phyloP scores from a whole-genome alignment of 2,888 invertebrate species.

The Apodemia duryi region DNA sequence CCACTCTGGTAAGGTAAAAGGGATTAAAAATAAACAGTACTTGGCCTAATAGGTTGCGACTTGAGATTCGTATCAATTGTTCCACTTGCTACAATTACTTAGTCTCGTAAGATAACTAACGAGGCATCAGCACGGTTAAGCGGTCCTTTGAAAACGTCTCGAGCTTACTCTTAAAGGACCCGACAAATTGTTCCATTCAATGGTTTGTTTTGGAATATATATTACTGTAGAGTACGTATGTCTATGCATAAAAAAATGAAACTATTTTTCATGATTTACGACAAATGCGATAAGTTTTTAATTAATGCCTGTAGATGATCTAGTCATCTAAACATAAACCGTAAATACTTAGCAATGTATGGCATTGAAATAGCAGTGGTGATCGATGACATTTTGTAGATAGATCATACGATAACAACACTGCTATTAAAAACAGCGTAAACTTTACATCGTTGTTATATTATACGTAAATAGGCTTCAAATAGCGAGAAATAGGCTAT shows the following conservation, averaged over 20 bases:
- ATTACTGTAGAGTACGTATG: slow-evolving; percentile 17
- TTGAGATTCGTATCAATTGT: slow-evolving; percentile 25
- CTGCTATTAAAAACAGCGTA: too few relatives aligned
- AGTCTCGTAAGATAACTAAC: slow-evolving; percentile 67
- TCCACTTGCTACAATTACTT: slow-evolving; percentile 54
- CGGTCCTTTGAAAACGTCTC: slow-evolving; percentile 66
- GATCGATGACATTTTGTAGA: too few relatives aligned
- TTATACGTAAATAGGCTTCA: too few relatives aligned
- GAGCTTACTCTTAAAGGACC: slow-evolving; percentile 50
- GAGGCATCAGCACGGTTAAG: slow-evolving; percentile 63
- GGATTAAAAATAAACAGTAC: background rate
- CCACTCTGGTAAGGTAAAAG: background rate
- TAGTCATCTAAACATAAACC: too few relatives aligned
- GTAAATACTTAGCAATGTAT: too few relatives aligned
- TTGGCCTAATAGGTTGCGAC: slow-evolving; percentile 25
- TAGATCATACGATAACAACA: too few relatives aligned
- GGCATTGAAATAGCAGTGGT: too few relatives aligned
- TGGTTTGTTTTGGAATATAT: slow-evolving; percentile 35
- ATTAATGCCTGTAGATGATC: too few relatives aligned
- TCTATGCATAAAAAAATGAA: background rate
- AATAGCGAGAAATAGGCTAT: too few relatives aligned
- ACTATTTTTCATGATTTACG: background rate
- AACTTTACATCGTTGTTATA: too few relatives aligned
- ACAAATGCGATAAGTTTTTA: background rate
- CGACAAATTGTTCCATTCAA: slow-evolving; percentile 74